phyloP scores from a whole-genome alignment of 2,888 invertebrate genomes.

The Teleogryllus oceanicus region DNA sequence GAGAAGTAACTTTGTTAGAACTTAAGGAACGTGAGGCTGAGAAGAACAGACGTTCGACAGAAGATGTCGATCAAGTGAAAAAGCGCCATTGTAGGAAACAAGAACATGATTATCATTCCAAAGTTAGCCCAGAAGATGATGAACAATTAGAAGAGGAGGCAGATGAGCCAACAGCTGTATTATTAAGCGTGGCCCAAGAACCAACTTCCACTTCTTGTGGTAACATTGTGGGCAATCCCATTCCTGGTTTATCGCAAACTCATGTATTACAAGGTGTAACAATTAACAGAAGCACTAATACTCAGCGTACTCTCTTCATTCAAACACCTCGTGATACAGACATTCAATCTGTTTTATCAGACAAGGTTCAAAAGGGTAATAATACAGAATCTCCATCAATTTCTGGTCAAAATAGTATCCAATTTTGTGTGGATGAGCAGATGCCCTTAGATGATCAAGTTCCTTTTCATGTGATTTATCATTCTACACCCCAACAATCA shows the following conservation, averaged over 20 bases:
- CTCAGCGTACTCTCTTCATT: neutral
- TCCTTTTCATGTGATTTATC: slow-evolving; percentile 1
- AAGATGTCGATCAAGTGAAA: slow-evolving; percentile 28
- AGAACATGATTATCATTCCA: slow-evolving; percentile 29
- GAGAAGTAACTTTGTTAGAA: slow-evolving; percentile 34
- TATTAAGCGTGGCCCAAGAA: slow-evolving; percentile 24
- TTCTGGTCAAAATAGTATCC: neutral
- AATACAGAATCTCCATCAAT: neutral
- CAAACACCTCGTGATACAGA: neutral
- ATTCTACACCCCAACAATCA: neutral
- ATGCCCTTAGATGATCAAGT: neutral
- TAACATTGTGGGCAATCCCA: neutral
- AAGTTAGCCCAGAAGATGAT: neutral
- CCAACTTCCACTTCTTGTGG: slow-evolving; percentile 12
- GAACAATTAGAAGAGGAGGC: slow-evolving; percentile 7
- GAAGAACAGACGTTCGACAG: slow-evolving; percentile 26
- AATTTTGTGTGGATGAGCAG: neutral
- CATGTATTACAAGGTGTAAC: slow-evolving; percentile 25
- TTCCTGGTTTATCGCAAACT: neutral
- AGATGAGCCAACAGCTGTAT: slow-evolving; percentile 25
- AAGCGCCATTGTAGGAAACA: neutral
- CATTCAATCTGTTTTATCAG: neutral
- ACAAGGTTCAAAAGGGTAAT: neutral
- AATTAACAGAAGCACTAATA: neutral
- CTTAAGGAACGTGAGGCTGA: slow-evolving; percentile 29